Base-by-base conservation (phyloP, 2,888 invertebrate species). In the Prosapia bicincta region DNA sequence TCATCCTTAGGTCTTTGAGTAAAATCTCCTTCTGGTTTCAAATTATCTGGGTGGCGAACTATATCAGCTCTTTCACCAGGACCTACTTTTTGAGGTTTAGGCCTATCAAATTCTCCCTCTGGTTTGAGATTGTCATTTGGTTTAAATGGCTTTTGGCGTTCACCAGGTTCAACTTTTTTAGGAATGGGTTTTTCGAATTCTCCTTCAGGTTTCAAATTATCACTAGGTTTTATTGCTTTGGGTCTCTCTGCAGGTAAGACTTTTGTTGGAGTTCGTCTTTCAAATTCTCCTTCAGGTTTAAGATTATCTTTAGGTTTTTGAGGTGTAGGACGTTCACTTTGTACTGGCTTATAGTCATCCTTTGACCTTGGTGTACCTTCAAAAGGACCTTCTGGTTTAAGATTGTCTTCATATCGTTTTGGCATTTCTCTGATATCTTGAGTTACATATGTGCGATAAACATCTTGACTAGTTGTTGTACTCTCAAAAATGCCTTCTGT, bases 1-100 rank as follows among this genome's bases (percentile, higher is more conserved):
- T 85, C 85, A 0, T 87, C 87, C 66, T 69, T 69, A 69, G 76
- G 68, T 66, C 76, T 80, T 85, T 3, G 81, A 81, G 5, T 83
- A 81, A 90, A 89, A 0, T 88, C 87, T 0, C 90, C 90, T 83
- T 90, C 90, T 0, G 88, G 85, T 76, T 83, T 85, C 0, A 90
- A 81, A 79, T 90, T 90, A 79, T 85, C 83, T 15, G 20, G 54
- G 69, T 78, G 81, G 9, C 30, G 30, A 30, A 30, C 10, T 83
- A 84, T 32, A 80, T 83, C 88, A 1, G 88, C 88, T 75, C 90
- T 85, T 81, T 92, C 92, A 10, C 89, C 90, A 72, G 85, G 69
- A 23, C 24, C 32, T 24, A 26, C 79, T 78, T 43, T 25, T 70
- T 75, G 10, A 72, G 76, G 72, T 1, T 78, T 77, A 7, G 78